Percentiles rank a stretch among this genome's conserved stretches.
These are phyloP conservation scores for Dolichoris vasculosae DNA, from an alignment of 1,140 invertebrate genomes.

Conservation along the genomic window DNA sequence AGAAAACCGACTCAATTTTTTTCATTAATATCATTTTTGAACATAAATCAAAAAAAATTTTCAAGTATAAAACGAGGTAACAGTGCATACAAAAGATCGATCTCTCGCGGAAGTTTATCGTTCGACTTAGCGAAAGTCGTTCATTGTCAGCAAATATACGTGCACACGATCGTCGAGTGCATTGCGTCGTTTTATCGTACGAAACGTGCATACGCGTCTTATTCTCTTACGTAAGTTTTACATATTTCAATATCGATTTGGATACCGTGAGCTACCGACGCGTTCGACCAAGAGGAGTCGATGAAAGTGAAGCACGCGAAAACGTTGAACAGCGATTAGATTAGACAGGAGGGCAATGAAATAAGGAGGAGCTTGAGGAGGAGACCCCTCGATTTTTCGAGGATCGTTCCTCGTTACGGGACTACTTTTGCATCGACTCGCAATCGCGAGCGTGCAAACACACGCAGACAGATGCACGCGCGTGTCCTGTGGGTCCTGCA, in stretches of 20 bases:
- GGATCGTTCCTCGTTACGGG: background rate
- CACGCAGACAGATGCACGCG: background rate
- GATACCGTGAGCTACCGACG: background rate
- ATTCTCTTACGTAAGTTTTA: background rate
- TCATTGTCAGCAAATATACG: background rate
- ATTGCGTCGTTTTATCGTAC: background rate
- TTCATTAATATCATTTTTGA: no score
- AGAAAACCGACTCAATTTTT: no score
- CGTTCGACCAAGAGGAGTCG: background rate
- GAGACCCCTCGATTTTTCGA: constrained; percentile 1
- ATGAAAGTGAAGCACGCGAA: background rate
- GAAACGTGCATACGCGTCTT: background rate
- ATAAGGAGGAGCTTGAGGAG: background rate
- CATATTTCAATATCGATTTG: background rate
- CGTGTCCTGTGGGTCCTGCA: background rate
- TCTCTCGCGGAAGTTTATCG: no score
- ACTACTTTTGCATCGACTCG: background rate
- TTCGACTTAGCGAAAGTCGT: background rate
- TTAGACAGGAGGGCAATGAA: background rate
- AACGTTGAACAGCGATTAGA: background rate
- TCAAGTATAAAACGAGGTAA: no score
- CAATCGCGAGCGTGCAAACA: background rate
- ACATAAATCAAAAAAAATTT: no score
- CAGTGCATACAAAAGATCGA: no score
- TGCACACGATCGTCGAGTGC: background rate